Base-by-base conservation (phyloP, 2,113 vertebrate species). In the Syrmaticus mikado region DNA sequence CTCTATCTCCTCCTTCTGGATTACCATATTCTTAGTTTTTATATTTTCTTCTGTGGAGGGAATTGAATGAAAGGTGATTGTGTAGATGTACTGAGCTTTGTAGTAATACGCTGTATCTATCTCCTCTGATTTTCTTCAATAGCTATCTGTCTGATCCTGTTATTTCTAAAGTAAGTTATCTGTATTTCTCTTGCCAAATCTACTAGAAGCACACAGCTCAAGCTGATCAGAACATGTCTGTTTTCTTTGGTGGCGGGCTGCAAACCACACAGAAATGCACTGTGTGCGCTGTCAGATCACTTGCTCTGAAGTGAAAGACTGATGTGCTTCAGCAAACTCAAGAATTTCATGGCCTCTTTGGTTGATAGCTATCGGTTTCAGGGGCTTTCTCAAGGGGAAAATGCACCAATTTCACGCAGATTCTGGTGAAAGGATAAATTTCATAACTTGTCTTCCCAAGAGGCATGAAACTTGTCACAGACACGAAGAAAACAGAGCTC, bases 271-370 rank as follows among this genome's bases (percentile, higher is more conserved):
- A 2, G 21, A 65, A 70, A 16, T 19, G 18, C 2, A 4, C 38
- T 8, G 30, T 16, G 0, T 25, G 8, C 27, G 89, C 52, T 41
- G 41, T 52, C 13, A 2, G 32, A 14, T 62, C 3, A 0, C 52
- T 43, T 3, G 0, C 48, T 70, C 3, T 0, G n/a, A 36, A 20
- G 22, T 22, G n/a, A 75, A 75, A 36, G 50, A n/a, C 36, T 5
- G 18, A 21, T 50, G 30, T 0, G 1, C 60, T 18, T 8, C n/a
- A 58, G 50, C 60, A 53, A 67, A 13, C 41, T 50, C 0, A 0
- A 62, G 80, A 36, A 74, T 80, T 88, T 74, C 76, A 45, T 25
- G 55, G 50, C 30, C 60, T 28, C 22, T 82, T 83, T 60, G n/a
- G 60, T 10, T 3, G 1, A 41, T 6, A 28, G 13, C 34, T 86